Percentiles rank a stretch among this genome's conserved stretches.
Evolutionary conservation across 1,140 invertebrate genomes (phyloP).

Genomic region (Zaprionus lachaisei): DNA sequence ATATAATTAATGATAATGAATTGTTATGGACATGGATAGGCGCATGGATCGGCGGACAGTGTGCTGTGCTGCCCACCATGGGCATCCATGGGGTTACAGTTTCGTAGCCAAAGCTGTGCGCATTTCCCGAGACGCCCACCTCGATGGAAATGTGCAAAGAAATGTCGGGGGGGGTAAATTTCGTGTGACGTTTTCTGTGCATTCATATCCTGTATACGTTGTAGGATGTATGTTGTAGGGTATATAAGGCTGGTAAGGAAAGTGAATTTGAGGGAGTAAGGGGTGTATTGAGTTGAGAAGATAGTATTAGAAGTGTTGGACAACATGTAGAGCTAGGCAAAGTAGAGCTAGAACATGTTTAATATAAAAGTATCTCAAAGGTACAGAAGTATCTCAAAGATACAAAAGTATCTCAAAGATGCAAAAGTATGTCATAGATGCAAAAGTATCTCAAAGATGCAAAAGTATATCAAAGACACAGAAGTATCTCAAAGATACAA

Average conservation of each 20-base stretch:
- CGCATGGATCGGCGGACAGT: not conserved
- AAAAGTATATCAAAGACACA: not conserved
- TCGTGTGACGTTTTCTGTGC: constrained; percentile 53
- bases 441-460: not conserved
- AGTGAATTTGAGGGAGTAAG: not conserved
- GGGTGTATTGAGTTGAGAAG: too few relatives aligned
- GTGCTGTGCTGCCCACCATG: constrained; percentile 19
- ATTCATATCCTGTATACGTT: not conserved
- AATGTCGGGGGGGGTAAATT: constrained; percentile 44
- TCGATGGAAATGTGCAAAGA: constrained; percentile 2
- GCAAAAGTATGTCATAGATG: too few relatives aligned
- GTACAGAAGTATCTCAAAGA: too few relatives aligned
- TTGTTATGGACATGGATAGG: constrained; percentile 62
- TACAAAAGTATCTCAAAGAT: too few relatives aligned
- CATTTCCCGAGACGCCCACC: constrained; percentile 55
- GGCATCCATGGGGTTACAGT: not conserved
- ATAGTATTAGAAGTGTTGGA: too few relatives aligned
- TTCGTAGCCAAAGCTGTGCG: not conserved
- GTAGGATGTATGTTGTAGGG: not conserved
- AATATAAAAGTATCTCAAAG: too few relatives aligned
- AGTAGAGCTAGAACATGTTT: too few relatives aligned
- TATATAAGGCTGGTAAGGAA: not conserved
- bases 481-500: too few relatives aligned
- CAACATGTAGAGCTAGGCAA: too few relatives aligned
- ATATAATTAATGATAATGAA: constrained; percentile 83